Base-by-base conservation (phyloP, 2,797 vertebrate genomes). In the Melanotaenia trifasciata region DNA sequence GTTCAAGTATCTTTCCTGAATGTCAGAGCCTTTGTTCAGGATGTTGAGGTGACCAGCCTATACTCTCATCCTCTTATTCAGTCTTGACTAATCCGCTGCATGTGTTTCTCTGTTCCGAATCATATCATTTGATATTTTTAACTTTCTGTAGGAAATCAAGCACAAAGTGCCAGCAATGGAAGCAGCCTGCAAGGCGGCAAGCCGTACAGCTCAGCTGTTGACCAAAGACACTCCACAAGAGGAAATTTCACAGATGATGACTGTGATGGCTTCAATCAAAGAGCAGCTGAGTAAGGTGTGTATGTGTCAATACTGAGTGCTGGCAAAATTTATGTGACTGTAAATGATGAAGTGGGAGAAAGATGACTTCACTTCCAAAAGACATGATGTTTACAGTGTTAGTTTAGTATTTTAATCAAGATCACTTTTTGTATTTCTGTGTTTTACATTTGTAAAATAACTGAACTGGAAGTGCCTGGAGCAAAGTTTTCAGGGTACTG, bases 1-100 rank as follows among this genome's bases (percentile, higher is more conserved):
- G 84, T 98, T 61, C 97, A 99, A 89, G 92, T 99, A 36, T 98
- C 97, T 32, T 96, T 98, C 83, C 88, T 96, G 56, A 99, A 99
- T 69, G 93, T 99, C 84, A 95, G 97, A 87, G 94, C 92, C n/a
- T 95, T 99, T 85, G 93, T 94, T 67, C 97, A 99, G 86, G 97
- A 98, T 75, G 92, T 99, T 72, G 97, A 99, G 95, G 98, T 96
- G 91, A 80, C 30, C 24, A 20, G 16, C 8, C 1, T 18, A 5
- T 36, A 0, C 3, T 22, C 10, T 61, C 28, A 5, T 64, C 5
- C 10, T 50, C 11, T 57, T n/a, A 2, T 8, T 64, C 10, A 0
- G 0, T 2, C 56, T 36, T 20, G 6, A 64, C 1, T 45, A 9
- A 20, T 59, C 5, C 13, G 58, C 26, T 9, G 1, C 7, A 6